Evolutionary conservation across 1,140 invertebrate genomes (phyloP), one percentile per base, ranked within the genome.

Genomic region (Dreissena polymorpha): DNA sequence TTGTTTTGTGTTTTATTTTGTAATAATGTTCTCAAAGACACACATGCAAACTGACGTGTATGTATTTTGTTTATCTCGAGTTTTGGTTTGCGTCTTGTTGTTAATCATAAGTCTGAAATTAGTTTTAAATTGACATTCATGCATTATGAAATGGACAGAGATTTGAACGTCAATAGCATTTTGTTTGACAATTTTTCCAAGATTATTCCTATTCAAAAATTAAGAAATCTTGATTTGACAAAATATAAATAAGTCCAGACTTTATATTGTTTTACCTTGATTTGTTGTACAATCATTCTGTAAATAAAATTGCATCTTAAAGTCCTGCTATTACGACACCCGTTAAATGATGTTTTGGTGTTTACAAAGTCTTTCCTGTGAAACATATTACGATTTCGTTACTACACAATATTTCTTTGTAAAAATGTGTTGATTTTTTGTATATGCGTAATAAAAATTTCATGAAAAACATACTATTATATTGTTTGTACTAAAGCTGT

Each of bases 161-260:
- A 60, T 60, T 60, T n/a, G 57, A 60, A 18, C 2, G 16, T 60
- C 57, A 60, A 60, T 60, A 60, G 16, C 57, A n/a, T 60, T 60
- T 60, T 60, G 16, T n/a, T 60, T 60, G 57, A 23, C 21, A n/a
- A 6, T 23, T n/a, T 18, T 60, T 60, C 21, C 57, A 12, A 23
- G 57, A 60, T 60, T 39, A 39, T 39, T 39, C 39, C 2, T 39
- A 39, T 39, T 39, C 2, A 39, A 39, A 39, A 39, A 39, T 39
- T 60, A 60, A 60, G 57, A 5, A 60, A 60, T 60, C 57, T 60
- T 60, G 12, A 18, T n/a, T 60, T 18, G 16, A 60, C 3, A 60
- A n/a, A 60, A 60, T 6, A 60, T n/a, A 55, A 55, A 60, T 60
- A 60, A 60, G 3, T 60, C 57, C 57, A 60, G 57, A 60, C 57